These are phyloP conservation scores for Dipodomys spectabilis DNA, from an alignment of 2,113 vertebrate species.

Conservation along the genomic window DNA sequence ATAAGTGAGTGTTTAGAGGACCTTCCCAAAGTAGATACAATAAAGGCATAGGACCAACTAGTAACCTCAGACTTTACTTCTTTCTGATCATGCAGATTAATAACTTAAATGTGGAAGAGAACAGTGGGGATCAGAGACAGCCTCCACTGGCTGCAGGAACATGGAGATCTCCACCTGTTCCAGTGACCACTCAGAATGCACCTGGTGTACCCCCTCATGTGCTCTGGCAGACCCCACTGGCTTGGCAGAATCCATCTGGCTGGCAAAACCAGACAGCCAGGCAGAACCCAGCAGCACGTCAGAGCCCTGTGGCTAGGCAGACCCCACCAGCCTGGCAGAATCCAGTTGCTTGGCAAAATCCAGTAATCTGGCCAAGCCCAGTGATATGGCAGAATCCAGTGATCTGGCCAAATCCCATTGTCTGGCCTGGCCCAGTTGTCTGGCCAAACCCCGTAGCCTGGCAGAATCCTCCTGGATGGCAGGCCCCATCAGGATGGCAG, in stretches of 20 bases:
- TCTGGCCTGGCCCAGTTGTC: slow-evolving; percentile 79
- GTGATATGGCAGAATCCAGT: slow-evolving; percentile 79
- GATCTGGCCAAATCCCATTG: slow-evolving; percentile 76
- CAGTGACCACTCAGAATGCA: slow-evolving; percentile 75
- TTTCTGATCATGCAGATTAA: slow-evolving; percentile 77
- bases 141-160: slow-evolving; percentile 68
- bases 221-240: slow-evolving; percentile 80
- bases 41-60: slow-evolving; percentile 3
- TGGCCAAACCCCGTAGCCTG: slow-evolving; percentile 79
- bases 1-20: slow-evolving; percentile 48
- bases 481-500: slow-evolving; percentile 76
- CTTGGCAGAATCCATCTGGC: slow-evolving; percentile 78
- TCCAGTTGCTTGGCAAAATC: slow-evolving; percentile 78
- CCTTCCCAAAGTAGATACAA: slow-evolving; percentile 45
- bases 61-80: slow-evolving; percentile 64
- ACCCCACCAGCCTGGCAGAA: slow-evolving; percentile 75
- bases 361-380: slow-evolving; percentile 78
- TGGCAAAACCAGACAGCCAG: slow-evolving; percentile 78
- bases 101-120: slow-evolving; percentile 80
- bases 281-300: slow-evolving; percentile 75
- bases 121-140: slow-evolving; percentile 72
- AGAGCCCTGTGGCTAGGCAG: slow-evolving; percentile 74
- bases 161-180: slow-evolving; percentile 75
- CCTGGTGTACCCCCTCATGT: slow-evolving; percentile 72
- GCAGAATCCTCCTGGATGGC: slow-evolving; percentile 79